These are phyloP conservation scores for sheep (Ovis aries) DNA, from an alignment of 2,113 vertebrate genomes.

Conservation along the genomic window ARS-UI_Ramb_v3.0 NC_056076.1:1128501-1129000, in stretches of 20 bases:
- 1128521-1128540: not conserved
- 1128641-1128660: not conserved
- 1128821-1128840: not conserved
- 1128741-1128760: not conserved
- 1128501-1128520: not conserved
- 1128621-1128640: not conserved
- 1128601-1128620: not conserved
- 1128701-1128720: not conserved
- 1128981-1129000: too few species aligned
- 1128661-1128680: not conserved
- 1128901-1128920: accelerated
- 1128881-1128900: not conserved
- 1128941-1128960: accelerated
- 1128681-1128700: too few species aligned
- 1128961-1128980: too few species aligned
- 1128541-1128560: not conserved
- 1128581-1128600: not conserved
- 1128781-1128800: not conserved
- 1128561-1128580: not conserved
- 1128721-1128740: accelerated
- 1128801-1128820: not conserved
- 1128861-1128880: not conserved
- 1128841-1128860: not conserved
- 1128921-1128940: not conserved
- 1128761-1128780: not conserved